Evolutionary conservation across 2,888 invertebrate species (phyloP), one percentile per base, ranked within the genome.

Genomic region (Drosophila algonquin): DNA sequence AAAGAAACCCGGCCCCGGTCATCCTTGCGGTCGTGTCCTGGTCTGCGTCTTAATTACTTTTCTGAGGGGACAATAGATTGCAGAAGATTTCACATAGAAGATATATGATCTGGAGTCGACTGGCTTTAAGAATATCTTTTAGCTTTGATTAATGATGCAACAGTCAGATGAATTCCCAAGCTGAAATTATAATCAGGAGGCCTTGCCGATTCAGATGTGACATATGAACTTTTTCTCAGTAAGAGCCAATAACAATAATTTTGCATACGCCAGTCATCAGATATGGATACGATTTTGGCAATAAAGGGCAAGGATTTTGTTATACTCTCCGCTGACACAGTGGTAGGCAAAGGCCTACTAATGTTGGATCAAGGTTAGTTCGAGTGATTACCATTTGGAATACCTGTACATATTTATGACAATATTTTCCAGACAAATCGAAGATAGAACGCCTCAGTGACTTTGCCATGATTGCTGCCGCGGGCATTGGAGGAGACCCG

Each of bases 401-500:
- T 14, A 14, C 18, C 0, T 10, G 3, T 21, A 47, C 9, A 24
- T 47, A 21, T 46, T 16, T 9, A 0, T 16, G 8, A 10, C 24
- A 2, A 8, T 14, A 4, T 10, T 16, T 1, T 88, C 21, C 21
- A 98, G 98, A 98, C 93, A 96, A 97, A 90, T 95, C 97, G 78
- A 99, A 99, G 93, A 95, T 98, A 87, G 95, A 96, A 90, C 95
- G 95, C 91, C 94, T 99, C 78, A 97, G 97, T 45, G 95, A 97
- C 77, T 95, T 95, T 77, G 92, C 98, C 79, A 94, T 97, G 56
- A 97, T 99, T 97, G 96, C 96, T 45, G 95, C 97, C 12, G 95
- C 95, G 80, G 99, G 99, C 10, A 98, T 98, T 91, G 94, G 96
- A 21, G 98, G 98, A 1, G 98, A 99, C 90, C 96, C 97, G 0